Evolutionary conservation across 1,140 invertebrate genomes (phyloP), one percentile per base, ranked within the genome.

Genomic region (Cardiocondyla obscurior): DNA sequence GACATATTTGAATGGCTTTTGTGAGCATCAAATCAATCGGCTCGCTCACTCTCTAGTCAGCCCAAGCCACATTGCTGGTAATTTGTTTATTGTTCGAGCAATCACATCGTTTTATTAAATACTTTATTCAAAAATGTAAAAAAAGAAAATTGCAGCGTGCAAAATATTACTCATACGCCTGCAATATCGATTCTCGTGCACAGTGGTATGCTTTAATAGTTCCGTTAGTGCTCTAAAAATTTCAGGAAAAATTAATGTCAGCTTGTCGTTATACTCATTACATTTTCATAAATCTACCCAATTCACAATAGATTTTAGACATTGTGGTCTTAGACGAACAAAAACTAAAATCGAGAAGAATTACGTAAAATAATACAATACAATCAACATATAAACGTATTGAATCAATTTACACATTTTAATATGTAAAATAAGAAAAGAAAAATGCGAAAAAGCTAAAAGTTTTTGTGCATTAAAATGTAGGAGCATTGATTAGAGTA

Each of bases 281-380:
- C 90, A 87, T 76, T 87, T 90, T 90, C 89, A n/a, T n/a, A 90
- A 93, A 88, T 89, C 87, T 93, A 89, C 87, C 91, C 89, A 89
- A 74, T 91, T 79, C 90, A 91, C 76, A 90, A 92, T 60, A 90
- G 65, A 88, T 91, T 92, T 86, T 88, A 91, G 65, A 88, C 92
- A 92, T 86, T 88, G 91, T 64, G 86, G 82, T 91, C 89, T 93
- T 77, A 88, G 76, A 76, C 90, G 92, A 86, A 89, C 88, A 74
- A 93, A 89, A 92, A 93, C 90, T 92, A 92, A 92, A 88, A 82
- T 60, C 88, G 76, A 92, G 62, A 82, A 86, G 92, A 79, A 67
- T 53, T 81, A 42, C 57, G 64, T 42, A 16, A 64, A 73, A 53
- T 58, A n/a, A n/a, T n/a, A n/a, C n/a, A n/a, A n/a, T n/a, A n/a